Conservation (phyloP, 2,888 invertebrate species). For the Oscheius myriophilus region DNA sequence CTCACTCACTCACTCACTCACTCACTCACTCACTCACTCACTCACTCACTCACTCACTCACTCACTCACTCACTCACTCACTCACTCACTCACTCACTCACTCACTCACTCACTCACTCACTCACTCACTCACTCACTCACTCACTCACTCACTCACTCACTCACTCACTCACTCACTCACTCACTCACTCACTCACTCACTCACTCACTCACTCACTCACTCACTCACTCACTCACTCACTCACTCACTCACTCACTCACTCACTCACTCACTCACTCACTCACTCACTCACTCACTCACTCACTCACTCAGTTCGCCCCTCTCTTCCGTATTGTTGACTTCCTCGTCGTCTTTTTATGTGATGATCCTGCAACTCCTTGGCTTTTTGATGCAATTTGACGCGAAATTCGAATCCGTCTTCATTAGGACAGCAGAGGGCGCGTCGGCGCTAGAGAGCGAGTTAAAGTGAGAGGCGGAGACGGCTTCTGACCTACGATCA, state of each 20-base stretch:
- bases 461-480: conserved; percentile 3
- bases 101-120: conserved; percentile 1
- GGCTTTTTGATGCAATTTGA: conserved; percentile 26
- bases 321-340: conserved; percentile 10
- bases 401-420: conserved; percentile 30
- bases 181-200: conserved; percentile 23
- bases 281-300: neutral
- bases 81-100: conserved; percentile 2
- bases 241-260: conserved; percentile 29
- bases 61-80: conserved; percentile 17
- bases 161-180: conserved; percentile 24
- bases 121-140: conserved; percentile 1
- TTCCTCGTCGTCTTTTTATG: neutral
- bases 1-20: conserved; percentile 31
- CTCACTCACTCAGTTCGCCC: conserved; percentile 6
- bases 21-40: conserved; percentile 26
- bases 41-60: conserved; percentile 26
- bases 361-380: neutral
- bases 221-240: too few species aligned
- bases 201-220: conserved; percentile 32
- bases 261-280: neutral
- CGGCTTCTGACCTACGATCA: conserved; percentile 24
- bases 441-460: conserved; percentile 7
- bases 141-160: conserved; percentile 7
- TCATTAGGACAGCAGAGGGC: conserved; percentile 25